Conservation (phyloP, 2,113 vertebrate genomes). For the Grammomys dolichurus region DNA sequence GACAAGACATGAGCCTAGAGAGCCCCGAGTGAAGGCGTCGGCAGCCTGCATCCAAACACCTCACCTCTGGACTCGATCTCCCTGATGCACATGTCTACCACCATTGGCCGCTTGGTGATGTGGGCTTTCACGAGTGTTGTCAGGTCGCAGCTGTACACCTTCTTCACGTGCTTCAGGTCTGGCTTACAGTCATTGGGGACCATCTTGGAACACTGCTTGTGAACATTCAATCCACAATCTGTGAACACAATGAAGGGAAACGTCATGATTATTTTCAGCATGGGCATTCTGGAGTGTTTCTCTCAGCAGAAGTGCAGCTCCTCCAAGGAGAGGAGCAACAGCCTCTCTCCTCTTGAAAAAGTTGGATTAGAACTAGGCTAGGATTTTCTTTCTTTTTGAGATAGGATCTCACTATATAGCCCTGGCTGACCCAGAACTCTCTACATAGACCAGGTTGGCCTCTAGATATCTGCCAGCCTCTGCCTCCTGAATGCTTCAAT, state of each 20-base stretch:
- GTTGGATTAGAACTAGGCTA: background rate
- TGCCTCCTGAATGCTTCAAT: background rate
- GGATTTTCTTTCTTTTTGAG: constrained; percentile 17
- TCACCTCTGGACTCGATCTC: constrained; percentile 98
- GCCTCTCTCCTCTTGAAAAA: constrained; percentile 12
- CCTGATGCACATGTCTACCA: constrained; percentile 99
- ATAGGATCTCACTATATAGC: background rate
- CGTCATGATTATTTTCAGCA: constrained; percentile 7
- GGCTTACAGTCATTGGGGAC: constrained; percentile 98
- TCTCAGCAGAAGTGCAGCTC: constrained; percentile 44
- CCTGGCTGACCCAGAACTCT: background rate
- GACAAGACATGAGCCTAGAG: background rate
- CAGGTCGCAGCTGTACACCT: constrained; percentile 97
- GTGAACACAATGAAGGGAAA: constrained; percentile 67
- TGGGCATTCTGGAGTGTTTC: constrained; percentile 29
- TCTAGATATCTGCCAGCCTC: background rate
- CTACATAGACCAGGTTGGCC: background rate
- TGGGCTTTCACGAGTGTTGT: constrained; percentile 98
- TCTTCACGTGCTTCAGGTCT: constrained; percentile 93
- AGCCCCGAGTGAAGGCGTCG: background rate
- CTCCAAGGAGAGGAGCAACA: background rate
- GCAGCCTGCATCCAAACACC: constrained; percentile 19
- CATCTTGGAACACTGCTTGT: constrained; percentile 98
- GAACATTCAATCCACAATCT: constrained; percentile 99
- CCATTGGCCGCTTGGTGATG: constrained; percentile 97